Evolutionary conservation across 92 coral and sea anemone genomes (phyloP), one percentile per base, ranked within the genome.

Genomic region (Paragorgia papillata): DNA sequence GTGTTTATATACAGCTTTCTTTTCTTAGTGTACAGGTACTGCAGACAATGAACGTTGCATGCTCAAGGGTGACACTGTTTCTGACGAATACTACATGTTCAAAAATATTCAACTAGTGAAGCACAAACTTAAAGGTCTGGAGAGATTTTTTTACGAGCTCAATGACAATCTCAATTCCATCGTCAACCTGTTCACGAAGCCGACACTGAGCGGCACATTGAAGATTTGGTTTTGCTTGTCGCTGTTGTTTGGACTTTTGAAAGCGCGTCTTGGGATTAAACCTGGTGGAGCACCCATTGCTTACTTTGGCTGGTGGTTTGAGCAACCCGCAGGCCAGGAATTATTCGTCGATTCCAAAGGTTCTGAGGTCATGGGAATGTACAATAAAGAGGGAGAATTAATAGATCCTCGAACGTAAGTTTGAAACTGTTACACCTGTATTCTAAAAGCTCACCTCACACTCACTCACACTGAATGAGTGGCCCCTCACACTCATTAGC

Each of bases 261-360:
- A 71, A 55, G 78, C 78, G 41, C 53, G 78, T 27, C 49, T 94
- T 39, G 97, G 96, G 8, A 89, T 85, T 22, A 62, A 81, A 44
- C 64, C 50, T 28, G 83, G 80, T 57, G 89, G 86, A 8, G 67
- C 78, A 34, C 64, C 83, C 3, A 74, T 89, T 24, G 90, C 90
- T 13, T 85, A 88, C 32, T 82, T 88, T 82, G 98, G 97, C 41
- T 82, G 89, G 85, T 92, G 98, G 26, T 90, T 91, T 21, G 69
- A 57, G 3, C 80, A 64, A 9, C 87, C 88, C 44, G 79, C 55
- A 1, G 78, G 79, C 10, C 75, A 76, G 55, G 73, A 80, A 26
- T 39, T 57, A 34, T 61, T 58, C 29, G 82, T 84, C 18, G 88
- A 90, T 71, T 60, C 57, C 5, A 76, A 58, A 2, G 98, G 97